These are phyloP conservation scores for Holacanthus passer DNA, from an alignment of 2,113 vertebrate species.

Conservation along the genomic window DNA sequence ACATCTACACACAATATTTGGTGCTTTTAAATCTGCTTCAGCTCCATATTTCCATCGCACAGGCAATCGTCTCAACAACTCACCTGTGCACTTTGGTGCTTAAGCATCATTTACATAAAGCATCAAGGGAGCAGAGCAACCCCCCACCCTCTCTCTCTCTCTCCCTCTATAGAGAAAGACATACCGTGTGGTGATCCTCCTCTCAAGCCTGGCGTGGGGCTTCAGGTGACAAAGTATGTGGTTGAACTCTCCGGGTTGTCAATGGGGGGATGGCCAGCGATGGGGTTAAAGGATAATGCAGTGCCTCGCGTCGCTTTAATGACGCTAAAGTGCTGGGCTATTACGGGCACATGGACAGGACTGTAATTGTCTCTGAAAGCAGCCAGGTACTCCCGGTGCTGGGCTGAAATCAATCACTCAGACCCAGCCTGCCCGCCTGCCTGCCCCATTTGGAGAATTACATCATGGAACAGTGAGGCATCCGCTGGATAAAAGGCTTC, in stretches of 20 bases:
- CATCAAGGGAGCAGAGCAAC: slow-evolving; percentile 37
- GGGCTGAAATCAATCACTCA: slow-evolving; percentile 92
- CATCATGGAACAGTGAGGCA: slow-evolving; percentile 83
- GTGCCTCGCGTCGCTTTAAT: slow-evolving; percentile 86
- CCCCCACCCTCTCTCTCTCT: not conserved
- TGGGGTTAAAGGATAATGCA: slow-evolving; percentile 87
- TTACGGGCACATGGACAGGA: slow-evolving; percentile 85
- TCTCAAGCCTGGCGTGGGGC: slow-evolving; percentile 59
- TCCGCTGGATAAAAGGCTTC: slow-evolving; percentile 81
- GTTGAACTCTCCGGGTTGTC: slow-evolving; percentile 81
- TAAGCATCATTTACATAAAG: slow-evolving; percentile 75
- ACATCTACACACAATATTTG: slow-evolving; percentile 5
- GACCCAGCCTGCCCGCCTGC: slow-evolving; percentile 79
- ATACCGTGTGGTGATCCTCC: slow-evolving; percentile 53
- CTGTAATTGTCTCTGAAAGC: slow-evolving; percentile 92
- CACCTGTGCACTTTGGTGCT: slow-evolving; percentile 71
- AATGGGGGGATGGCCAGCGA: slow-evolving; percentile 81
- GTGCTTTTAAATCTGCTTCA: slow-evolving; percentile 18
- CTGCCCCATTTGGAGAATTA: slow-evolving; percentile 88
- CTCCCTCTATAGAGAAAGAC: slow-evolving; percentile 15
- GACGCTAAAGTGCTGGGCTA: slow-evolving; percentile 86
- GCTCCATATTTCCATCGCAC: slow-evolving; percentile 31
- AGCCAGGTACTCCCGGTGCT: slow-evolving; percentile 88
- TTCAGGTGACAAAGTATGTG: slow-evolving; percentile 82
- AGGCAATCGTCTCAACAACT: slow-evolving; percentile 57